Evolutionary conservation across 2,113 vertebrate genomes (phyloP).

Genomic region (Sorex araneus): DNA sequence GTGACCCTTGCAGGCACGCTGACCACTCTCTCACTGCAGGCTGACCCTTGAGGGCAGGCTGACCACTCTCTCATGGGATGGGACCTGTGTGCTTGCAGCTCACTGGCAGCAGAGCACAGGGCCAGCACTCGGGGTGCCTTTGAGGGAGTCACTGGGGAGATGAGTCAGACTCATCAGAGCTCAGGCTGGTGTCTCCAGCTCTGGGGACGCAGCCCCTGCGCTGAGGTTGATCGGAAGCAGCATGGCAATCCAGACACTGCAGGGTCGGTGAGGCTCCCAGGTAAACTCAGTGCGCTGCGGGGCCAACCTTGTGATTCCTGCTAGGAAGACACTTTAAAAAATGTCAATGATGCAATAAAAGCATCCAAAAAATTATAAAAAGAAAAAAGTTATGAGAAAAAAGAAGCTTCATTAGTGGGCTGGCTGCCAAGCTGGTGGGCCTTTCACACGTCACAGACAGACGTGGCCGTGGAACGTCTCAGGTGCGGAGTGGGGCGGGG

Average conservation of each 20-base stretch:
- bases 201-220: neutral
- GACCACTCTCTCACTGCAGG: constrained; percentile 86
- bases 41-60: constrained; percentile 4
- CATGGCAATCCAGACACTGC: constrained; percentile 17
- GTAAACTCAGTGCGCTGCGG: neutral
- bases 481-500: no score
- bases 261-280: no score
- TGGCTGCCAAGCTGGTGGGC: neutral
- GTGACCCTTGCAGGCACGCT: neutral
- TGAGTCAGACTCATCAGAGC: constrained; percentile 58
- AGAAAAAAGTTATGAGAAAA: neutral
- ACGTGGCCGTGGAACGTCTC: no score
- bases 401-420: neutral
- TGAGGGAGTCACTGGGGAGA: constrained; percentile 77
- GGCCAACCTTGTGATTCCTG: neutral
- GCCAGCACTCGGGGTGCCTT: constrained; percentile 82
- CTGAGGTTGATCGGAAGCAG: constrained; percentile 29
- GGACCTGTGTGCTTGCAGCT: constrained; percentile 85
- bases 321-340: constrained; percentile 33
- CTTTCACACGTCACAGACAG: neutral
- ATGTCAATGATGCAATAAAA: neutral
- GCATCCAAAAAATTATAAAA: neutral
- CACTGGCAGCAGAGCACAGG: constrained; percentile 75
- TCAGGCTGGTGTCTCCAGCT: constrained; percentile 73
- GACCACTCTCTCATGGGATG: constrained; percentile 87